Conservation (phyloP, 2,888 invertebrate genomes). For the Lamellibrachia columna region DNA sequence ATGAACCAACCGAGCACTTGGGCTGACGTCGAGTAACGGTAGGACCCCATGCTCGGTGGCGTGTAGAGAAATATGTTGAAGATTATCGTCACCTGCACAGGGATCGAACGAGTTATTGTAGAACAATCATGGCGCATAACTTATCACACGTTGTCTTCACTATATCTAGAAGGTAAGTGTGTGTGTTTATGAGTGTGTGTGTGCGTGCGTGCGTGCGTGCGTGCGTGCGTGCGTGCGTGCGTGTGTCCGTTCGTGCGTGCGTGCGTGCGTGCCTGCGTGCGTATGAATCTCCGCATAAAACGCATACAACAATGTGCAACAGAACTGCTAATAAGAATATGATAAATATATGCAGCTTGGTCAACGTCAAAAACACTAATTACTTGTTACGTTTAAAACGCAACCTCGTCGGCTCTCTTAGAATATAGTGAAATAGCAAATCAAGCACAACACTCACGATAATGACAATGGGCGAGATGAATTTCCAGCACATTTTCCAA, state of each 20-base stretch:
- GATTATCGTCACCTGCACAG: conserved; percentile 51
- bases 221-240: too few species aligned
- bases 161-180: not conserved
- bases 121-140: not conserved
- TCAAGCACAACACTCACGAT: conserved; percentile 48
- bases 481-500: conserved; percentile 62
- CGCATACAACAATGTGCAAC: not conserved
- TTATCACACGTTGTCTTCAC: not conserved
- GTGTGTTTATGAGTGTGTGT: too few species aligned
- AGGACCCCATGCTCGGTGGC: conserved; percentile 52
- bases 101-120: conserved; percentile 23
- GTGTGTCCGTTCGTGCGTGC: too few species aligned
- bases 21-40: conserved; percentile 59
- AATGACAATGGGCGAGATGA: conserved; percentile 57
- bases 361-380: too few species aligned
- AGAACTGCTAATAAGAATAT: not conserved
- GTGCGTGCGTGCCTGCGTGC: too few species aligned
- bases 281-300: too few species aligned
- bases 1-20: conserved; percentile 64
- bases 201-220: too few species aligned
- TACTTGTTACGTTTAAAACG: too few species aligned
- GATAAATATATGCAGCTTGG: conserved; percentile 7
- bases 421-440: not conserved
- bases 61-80: conserved; percentile 57
- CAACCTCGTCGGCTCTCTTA: too few species aligned